Evolutionary conservation across 2,888 invertebrate genomes (phyloP), one percentile per base, ranked within the genome.

Genomic region (Chirona hameri): DNA sequence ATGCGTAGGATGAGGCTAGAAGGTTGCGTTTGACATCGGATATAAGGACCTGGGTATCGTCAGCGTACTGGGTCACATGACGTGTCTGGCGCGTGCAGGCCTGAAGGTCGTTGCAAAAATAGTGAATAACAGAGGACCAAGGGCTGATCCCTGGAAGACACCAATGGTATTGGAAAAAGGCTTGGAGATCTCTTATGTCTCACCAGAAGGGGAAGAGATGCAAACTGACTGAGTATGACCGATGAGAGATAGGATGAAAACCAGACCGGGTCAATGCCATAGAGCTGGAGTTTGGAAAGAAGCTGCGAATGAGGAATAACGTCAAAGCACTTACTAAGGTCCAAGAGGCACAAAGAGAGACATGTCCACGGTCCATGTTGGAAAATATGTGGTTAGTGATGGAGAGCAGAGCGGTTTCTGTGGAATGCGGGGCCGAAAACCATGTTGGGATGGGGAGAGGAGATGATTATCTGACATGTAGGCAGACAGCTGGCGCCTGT

Each of bases 1-100:
- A 65, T 65, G 7, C 65, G 24, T 10, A 18, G 10, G n/a, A 5
- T 65, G n/a, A 65, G 24, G n/a, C 7, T n/a, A 2, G 65, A 65
- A 21, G 5, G 21, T 65, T 12, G n/a, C 10, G n/a, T n/a, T 65
- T n/a, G 21, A 4, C 1, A 10, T n/a, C n/a, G 24, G n/a, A 21
- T 65, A 65, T n/a, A 21, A 65, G n/a, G n/a, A 65, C n/a, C n/a
- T 65, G 65, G n/a, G n/a, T 65, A 24, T 60, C 60, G n/a, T 65
- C 65, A 12, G 65, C 65, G n/a, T 65, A n/a, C n/a, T 65, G 65
- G 65, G 65, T n/a, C 9, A 39, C 39, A 39, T 39, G 39, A 39
- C 39, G 39, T 39, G 39, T 7, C 2, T 7, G 39, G 39, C 39
- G 39, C 39, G 39, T 39, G 39, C 39, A 39, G 39, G 7, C 39